Percentiles rank a stretch among this genome's conserved stretches.
Evolutionary conservation across 2,888 invertebrate genomes (phyloP).

Genomic region (Machimus atricapillus): DNA sequence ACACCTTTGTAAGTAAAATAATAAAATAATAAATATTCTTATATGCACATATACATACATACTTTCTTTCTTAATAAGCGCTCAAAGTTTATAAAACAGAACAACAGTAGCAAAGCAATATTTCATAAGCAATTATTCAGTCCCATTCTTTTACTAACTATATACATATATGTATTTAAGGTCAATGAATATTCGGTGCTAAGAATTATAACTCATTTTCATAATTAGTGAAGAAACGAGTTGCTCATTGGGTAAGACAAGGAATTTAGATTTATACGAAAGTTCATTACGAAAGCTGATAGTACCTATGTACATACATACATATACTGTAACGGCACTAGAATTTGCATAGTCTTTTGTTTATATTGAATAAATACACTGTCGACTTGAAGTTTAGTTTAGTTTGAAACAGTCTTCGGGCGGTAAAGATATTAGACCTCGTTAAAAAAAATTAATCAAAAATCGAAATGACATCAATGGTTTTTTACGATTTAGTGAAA

Average conservation of each 20-base stretch:
- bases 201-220: background rate
- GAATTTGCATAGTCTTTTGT: background rate
- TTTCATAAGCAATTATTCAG: background rate
- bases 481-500: background rate
- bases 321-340: background rate
- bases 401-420: background rate
- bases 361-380: background rate
- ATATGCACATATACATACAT: background rate
- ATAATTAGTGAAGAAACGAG: background rate
- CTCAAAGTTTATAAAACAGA: background rate
- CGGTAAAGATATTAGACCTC: background rate
- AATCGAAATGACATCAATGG: background rate
- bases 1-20: background rate
- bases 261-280: background rate
- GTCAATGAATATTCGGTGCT: background rate
- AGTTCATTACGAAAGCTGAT: background rate
- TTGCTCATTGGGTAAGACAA: background rate
- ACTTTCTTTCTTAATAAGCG: too few relatives aligned
- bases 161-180: background rate
- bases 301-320: too few relatives aligned
- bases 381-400: background rate
- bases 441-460: background rate
- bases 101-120: background rate
- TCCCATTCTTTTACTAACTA: background rate
- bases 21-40: background rate